These are phyloP conservation scores for Chauna torquata DNA, from an alignment of 2,113 vertebrate species.

Conservation along the genomic window DNA sequence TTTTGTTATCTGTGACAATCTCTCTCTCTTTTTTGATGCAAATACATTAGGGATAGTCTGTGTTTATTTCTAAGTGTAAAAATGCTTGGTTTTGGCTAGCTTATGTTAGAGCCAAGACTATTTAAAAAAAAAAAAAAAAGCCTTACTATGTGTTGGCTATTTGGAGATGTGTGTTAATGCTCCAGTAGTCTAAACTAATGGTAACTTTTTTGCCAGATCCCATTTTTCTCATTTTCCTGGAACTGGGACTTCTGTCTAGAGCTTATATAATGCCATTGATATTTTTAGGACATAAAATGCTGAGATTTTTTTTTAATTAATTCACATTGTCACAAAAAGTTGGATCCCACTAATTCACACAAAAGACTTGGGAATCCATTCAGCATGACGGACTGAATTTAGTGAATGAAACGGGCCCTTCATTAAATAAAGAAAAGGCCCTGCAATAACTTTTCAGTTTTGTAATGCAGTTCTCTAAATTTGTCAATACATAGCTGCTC, in stretches of 20 bases:
- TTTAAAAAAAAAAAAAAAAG: not conserved
- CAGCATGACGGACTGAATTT: not conserved
- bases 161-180: not conserved
- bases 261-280: not conserved
- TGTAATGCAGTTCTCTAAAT: not conserved
- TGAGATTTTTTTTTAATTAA: not conserved
- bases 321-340: not conserved
- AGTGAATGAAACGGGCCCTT: not conserved
- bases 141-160: not conserved
- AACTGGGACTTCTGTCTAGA: not conserved
- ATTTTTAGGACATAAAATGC: slow-evolving; percentile 39
- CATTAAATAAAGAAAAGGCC: not conserved
- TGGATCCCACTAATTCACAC: not conserved
- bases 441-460: not conserved
- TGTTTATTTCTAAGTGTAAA: not conserved
- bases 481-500: not conserved
- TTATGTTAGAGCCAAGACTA: not conserved
- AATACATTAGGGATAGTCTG: not conserved
- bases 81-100: not conserved
- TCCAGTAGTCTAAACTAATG: slow-evolving; percentile 7
- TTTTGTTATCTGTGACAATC: not conserved
- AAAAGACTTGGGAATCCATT: not conserved
- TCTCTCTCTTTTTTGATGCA: not conserved
- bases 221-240: slow-evolving; percentile 48
- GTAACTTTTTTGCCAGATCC: slow-evolving; percentile 11